Conservation (phyloP, 1,140 invertebrate species). For the Temnothorax longispinosus region DNA sequence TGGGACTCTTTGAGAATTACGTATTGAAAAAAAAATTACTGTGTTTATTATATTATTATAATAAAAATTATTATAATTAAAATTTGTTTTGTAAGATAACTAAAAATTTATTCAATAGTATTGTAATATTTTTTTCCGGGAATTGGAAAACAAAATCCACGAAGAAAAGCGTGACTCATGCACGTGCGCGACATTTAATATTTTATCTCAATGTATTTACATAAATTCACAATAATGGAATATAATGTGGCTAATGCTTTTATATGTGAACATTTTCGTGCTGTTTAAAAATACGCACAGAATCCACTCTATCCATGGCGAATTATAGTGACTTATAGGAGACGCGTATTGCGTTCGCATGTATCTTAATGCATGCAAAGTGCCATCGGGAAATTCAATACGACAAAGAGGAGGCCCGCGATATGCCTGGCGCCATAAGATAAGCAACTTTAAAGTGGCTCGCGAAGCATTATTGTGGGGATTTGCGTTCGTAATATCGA, state of each 20-base stretch:
- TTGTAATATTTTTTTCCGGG: not conserved
- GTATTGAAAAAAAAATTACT: not conserved
- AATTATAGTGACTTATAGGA: conserved; percentile 27
- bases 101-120: not conserved
- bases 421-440: conserved; percentile 33
- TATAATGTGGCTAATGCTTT: not conserved
- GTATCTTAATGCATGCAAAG: conserved; percentile 40
- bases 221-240: not conserved
- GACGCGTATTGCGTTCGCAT: conserved; percentile 19
- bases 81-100: not conserved
- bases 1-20: not conserved
- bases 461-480: not conserved
- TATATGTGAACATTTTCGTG: not conserved
- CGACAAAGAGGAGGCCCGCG: not conserved
- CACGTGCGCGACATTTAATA: not conserved
- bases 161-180: not conserved
- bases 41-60: not conserved
- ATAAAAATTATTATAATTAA: not conserved
- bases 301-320: not conserved
- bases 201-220: not conserved
- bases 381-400: conserved; percentile 3
- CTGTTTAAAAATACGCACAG: not conserved
- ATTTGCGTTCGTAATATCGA: conserved; percentile 23
- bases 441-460: conserved; percentile 50
- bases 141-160: not conserved